phyloP scores from a whole-genome alignment of 2,888 invertebrate genomes.

The Sarcophaga rosellei region DNA sequence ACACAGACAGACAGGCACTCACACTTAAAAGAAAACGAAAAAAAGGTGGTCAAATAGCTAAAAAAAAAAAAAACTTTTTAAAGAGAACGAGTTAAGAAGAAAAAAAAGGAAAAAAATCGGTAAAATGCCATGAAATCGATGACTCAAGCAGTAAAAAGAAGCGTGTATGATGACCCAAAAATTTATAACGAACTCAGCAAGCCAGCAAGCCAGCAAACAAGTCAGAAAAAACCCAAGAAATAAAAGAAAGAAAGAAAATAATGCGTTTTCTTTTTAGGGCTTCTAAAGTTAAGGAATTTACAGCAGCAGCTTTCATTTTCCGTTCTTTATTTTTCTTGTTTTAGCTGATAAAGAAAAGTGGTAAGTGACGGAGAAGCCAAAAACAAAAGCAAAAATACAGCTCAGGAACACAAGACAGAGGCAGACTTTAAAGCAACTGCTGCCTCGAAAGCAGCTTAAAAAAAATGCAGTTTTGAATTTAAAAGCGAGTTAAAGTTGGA shows the following conservation, averaged over 20 bases:
- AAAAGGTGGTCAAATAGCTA: too few species aligned
- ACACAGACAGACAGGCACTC: too few species aligned
- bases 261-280: too few species aligned
- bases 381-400: constrained; percentile 28
- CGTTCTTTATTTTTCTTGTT: background rate
- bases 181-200: too few species aligned
- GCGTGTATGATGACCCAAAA: constrained; percentile 52
- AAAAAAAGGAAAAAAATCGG: constrained; percentile 2
- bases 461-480: constrained; percentile 39
- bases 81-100: background rate
- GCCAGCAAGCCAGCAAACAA: too few species aligned
- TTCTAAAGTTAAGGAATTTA: too few species aligned
- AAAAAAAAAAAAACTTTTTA: background rate
- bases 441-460: constrained; percentile 8
- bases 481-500: too few species aligned
- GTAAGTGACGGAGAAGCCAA: too few species aligned
- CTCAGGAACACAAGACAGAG: constrained; percentile 13
- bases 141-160: constrained; percentile 42
- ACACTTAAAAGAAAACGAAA: too few species aligned
- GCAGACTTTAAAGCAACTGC: background rate
- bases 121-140: constrained; percentile 40
- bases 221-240: too few species aligned
- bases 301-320: constrained; percentile 56
- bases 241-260: too few species aligned
- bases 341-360: constrained; percentile 13